Base-by-base conservation (phyloP, 2,797 vertebrate species). In the Trachurus trachurus region DNA sequence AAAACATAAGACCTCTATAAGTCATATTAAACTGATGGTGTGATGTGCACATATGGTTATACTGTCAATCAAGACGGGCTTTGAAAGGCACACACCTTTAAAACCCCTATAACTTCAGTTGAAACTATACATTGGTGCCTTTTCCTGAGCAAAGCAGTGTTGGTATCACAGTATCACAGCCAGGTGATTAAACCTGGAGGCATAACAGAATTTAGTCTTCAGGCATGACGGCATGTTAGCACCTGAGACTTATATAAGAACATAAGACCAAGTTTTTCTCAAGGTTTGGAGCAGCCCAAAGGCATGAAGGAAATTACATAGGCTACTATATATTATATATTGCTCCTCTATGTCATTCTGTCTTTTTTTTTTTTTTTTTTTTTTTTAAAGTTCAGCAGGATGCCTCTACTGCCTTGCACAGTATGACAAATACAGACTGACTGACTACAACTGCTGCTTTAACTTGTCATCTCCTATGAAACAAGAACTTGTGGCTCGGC, bases 391-490 rank as follows among this genome's bases (percentile, higher is more conserved):
- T 47, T 1, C 7, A 17, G 5, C 2, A 1, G 2, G 11, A 6
- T 26, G 12, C 11, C 13, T 57, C 1, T 34, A 9, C 9, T 57
- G 7, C 22, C 7, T 60, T 65, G 22, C 6, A 15, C 13, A 1
- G 8, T 22, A 42, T 10, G 7, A 11, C 29, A 9, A 34, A 22
- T 15, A 62, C 0, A 31, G n/a, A 34, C 11, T 1, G 0, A 13
- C 1, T 62, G 42, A 57, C 62, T 56, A 0, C 9, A 52, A 40
- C 66, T 71, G 60, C 86, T 72, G 54, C 7, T 61, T 75, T n/a
- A 16, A 13, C 39, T 21, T 31, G 8, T 45, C 76, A 82, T 52
- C 74, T 86, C 74, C 71, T 69, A 57, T 7, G 53, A 74, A 82
- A 83, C 75, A 61, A 5, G 16, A 69, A 50, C 66, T 7, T 71